Base-by-base conservation (phyloP, 2,888 invertebrate species). In the Ypsolopha scabrella region DNA sequence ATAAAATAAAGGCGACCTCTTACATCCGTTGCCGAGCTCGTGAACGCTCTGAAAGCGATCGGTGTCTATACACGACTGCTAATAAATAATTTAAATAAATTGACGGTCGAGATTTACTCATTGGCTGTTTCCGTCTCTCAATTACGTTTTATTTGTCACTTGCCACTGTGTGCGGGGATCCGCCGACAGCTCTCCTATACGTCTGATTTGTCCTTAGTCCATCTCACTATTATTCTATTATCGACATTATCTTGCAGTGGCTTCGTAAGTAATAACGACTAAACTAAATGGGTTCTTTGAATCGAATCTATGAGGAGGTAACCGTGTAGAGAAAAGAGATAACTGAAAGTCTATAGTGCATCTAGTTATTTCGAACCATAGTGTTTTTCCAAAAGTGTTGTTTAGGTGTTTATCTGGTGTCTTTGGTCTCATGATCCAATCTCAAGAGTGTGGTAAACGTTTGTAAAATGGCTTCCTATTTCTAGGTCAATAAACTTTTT, bases 61-160 rank as follows among this genome's bases (percentile, higher is more conserved):
- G 82, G 85, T 85, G 83, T 85, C 85, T 83, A 85, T 85, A 81
- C 78, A 79, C 73, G 75, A 72, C 24, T 50, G 70, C 85, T 86
- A 86, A 86, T 86, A 86, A 86, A 86, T 86, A 82, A 86, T 86
- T 86, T 85, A 80, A 86, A 85, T 81, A 85, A 86, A 86, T 86
- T 86, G 86, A 85, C 85, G 83, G 85, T 82, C 82, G 86, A 83
- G 85, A 86, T 86, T 86, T 86, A 85, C 83, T 86, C 82, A 86
- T 86, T 86, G 86, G 75, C 73, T 77, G 85, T 82, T 85, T 86
- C 86, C 86, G 85, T 81, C 77, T 76, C 80, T 85, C 86, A 82
- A 85, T 86, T 85, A 86, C 79, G 70, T 70, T 80, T 86, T 86
- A 86, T 86, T 86, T 86, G 85, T 86, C 86, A 86, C 85, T 85